phyloP scores from a whole-genome alignment of 2,797 vertebrate genomes.

The Amblyopsis hoosieri region DNA sequence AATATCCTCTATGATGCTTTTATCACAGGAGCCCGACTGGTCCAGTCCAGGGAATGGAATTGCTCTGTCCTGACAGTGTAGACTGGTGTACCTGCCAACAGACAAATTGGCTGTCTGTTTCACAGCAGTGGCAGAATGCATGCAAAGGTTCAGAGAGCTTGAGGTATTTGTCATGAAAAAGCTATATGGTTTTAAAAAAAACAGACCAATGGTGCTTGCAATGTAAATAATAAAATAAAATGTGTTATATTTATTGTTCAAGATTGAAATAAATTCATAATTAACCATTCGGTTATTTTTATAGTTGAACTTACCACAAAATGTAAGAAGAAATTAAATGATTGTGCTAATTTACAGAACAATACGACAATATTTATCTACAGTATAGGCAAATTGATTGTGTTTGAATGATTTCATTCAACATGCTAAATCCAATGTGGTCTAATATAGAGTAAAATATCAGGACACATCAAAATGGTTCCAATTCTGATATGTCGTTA shows the following conservation, averaged over 20 bases:
- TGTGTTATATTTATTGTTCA: too few species aligned
- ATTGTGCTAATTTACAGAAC: too few species aligned
- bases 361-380: conserved; percentile 14
- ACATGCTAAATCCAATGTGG: too few species aligned
- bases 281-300: too few species aligned
- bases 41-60: conserved; percentile 28
- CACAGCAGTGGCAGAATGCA: conserved; percentile 14
- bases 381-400: background rate
- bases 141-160: conserved; percentile 31
- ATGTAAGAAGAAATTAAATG: too few species aligned
- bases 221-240: too few species aligned
- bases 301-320: too few species aligned
- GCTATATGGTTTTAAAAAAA: too few species aligned
- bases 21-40: conserved; percentile 13
- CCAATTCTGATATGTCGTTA: background rate
- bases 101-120: conserved; percentile 44
- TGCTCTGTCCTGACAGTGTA: conserved; percentile 26
- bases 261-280: too few species aligned
- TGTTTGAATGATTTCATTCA: too few species aligned
- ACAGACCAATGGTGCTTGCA: too few species aligned
- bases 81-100: conserved; percentile 31
- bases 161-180: background rate
- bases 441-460: background rate
- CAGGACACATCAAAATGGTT: conserved; percentile 1
- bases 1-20: conserved; percentile 1